Percentiles rank a stretch among this genome's conserved stretches.
Conservation (phyloP, 1,140 invertebrate genomes). For the Drosophila varians region DNA sequence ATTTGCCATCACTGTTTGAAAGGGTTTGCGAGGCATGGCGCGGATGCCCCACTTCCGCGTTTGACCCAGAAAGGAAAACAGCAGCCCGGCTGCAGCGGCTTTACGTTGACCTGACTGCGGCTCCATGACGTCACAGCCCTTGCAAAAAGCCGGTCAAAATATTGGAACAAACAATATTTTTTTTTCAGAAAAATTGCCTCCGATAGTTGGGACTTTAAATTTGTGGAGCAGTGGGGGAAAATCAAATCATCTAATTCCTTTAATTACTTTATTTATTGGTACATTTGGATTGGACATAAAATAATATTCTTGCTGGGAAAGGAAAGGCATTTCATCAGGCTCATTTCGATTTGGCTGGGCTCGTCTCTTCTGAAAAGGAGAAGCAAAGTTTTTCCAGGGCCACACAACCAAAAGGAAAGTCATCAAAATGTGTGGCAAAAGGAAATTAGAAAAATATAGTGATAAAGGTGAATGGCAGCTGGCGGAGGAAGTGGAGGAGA, state of each 20-base stretch:
- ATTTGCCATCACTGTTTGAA: constrained; percentile 22
- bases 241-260: no score
- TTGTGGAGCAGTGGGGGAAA: no score
- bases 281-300: no score
- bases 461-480: constrained; percentile 39
- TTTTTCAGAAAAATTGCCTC: no score
- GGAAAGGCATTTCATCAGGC: constrained; percentile 1
- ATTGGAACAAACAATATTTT: constrained; percentile 2
- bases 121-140: constrained; percentile 62
- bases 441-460: constrained; percentile 77
- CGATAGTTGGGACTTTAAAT: no score
- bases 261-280: background rate
- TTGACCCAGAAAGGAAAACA: constrained; percentile 62
- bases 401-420: constrained; percentile 28
- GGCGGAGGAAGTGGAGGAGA: constrained; percentile 12
- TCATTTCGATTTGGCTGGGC: background rate
- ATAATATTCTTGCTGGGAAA: no score
- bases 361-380: constrained; percentile 10
- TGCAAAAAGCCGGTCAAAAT: constrained; percentile 57
- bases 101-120: constrained; percentile 65
- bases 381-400: constrained; percentile 20
- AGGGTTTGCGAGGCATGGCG: background rate
- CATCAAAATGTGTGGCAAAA: constrained; percentile 45
- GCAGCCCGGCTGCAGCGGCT: constrained; percentile 39
- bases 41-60: constrained; percentile 27